A percentile compares a stretch with the other conserved stretches of the same genome.
Conservation (phyloP, 1,140 invertebrate genomes). For the Samia ricini region DNA sequence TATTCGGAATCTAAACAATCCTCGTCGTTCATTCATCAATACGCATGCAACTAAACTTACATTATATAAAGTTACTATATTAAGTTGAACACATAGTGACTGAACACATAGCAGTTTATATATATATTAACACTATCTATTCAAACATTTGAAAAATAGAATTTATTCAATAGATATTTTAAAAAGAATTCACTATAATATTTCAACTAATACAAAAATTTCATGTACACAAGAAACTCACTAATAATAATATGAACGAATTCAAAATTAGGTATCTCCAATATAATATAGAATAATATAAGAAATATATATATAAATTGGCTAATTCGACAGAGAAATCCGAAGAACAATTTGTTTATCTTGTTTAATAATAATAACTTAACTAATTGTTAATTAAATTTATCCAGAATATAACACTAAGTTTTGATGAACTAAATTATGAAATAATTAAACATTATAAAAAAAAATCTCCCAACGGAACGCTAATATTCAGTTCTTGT, state of each 20-base stretch:
- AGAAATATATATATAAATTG: slow-evolving; percentile 37
- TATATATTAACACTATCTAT: slow-evolving; percentile 35
- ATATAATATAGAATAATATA: slow-evolving; percentile 10
- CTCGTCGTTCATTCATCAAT: neutral
- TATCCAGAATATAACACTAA: slow-evolving; percentile 3
- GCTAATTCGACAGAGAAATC: slow-evolving; percentile 16
- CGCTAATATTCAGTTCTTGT: slow-evolving; percentile 15
- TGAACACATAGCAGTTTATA: slow-evolving; percentile 65
- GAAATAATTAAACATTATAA: slow-evolving; percentile 6
- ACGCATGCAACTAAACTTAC: slow-evolving; percentile 38
- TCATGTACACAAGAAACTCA: slow-evolving; percentile 43
- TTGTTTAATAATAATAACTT: neutral
- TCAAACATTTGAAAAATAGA: slow-evolving; percentile 46
- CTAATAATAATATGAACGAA: slow-evolving; percentile 38
- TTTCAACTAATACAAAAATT: slow-evolving; percentile 61
- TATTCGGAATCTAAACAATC: neutral
- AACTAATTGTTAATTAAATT: neutral
- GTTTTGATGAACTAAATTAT: slow-evolving; percentile 1
- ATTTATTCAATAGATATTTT: slow-evolving; percentile 29
- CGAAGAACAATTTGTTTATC: neutral
- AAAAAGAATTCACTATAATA: slow-evolving; percentile 66
- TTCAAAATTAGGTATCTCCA: slow-evolving; percentile 44
- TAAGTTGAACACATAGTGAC: slow-evolving; percentile 68
- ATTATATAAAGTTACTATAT: slow-evolving; percentile 24
- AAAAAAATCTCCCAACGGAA: slow-evolving; percentile 8